Evolutionary conservation across 2,797 vertebrate genomes (phyloP).

Genomic region (Coregonus ussuriensis): DNA sequence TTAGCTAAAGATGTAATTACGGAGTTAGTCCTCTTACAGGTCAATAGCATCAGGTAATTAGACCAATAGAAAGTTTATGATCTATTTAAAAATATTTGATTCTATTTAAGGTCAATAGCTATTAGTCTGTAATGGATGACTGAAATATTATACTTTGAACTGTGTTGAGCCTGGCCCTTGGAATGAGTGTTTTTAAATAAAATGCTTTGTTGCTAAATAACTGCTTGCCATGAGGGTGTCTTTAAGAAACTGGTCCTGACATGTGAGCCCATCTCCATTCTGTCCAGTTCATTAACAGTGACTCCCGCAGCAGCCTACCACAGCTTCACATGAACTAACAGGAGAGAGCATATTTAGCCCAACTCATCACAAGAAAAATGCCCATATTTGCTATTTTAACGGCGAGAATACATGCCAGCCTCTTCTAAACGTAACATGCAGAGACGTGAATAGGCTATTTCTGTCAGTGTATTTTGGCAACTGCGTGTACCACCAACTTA

Average conservation of each 20-base stretch:
- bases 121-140: conserved; percentile 28
- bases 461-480: conserved; percentile 21
- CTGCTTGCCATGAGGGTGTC: neutral
- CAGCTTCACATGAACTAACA: conserved; percentile 1
- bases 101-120: conserved; percentile 37
- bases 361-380: neutral
- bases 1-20: conserved; percentile 9
- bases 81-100: conserved; percentile 43
- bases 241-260: neutral
- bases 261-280: neutral
- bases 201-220: conserved; percentile 2
- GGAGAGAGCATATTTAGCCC: neutral
- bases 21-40: neutral
- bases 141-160: conserved; percentile 5
- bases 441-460: conserved; percentile 25
- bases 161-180: neutral
- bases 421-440: conserved; percentile 25
- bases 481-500: conserved; percentile 26
- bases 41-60: conserved; percentile 33
- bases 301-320: neutral
- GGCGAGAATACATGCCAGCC: conserved; percentile 1
- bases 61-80: conserved; percentile 29
- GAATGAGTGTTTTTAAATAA: neutral
- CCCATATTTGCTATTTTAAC: conserved; percentile 15
- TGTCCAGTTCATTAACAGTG: neutral